Base-by-base conservation (phyloP, 2,888 invertebrate species). In the Belgica antarctica region DNA sequence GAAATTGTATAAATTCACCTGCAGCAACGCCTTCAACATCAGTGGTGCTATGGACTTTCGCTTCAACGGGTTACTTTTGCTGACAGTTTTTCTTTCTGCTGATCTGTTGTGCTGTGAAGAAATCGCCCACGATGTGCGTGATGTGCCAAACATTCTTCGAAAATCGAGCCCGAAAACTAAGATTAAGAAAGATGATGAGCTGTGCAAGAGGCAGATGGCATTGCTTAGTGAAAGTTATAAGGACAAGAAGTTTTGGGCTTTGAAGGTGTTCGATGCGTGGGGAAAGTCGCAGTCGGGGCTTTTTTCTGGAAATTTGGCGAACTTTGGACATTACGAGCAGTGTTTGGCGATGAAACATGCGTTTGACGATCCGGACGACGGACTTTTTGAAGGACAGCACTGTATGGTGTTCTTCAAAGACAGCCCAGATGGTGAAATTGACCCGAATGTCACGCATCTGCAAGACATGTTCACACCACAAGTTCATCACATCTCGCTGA, bases 241-340 rank as follows among this genome's bases (percentile, higher is more conserved):
- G 27, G 15, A 3, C 4, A 7, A 59, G 10, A 15, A 59, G 27
- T 1, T 59, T 59, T 59, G 59, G 59, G 59, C 59, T 1, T 19
- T 59, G 12, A 59, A 59, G 27, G 25, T 25, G 4, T 25, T 27
- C n/a, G 59, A 59, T 25, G 8, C 59, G 5, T 59, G 59, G 59
- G 59, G 59, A 8, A 59, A 25, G 15, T 59, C 59, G 7, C 59
- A 59, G 27, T 24, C 59, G 1, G 59, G 59, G 27, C 10, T 59
- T 1, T 59, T 25, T 27, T 59, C 59, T 1, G 59, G 59, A 3
- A 59, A 59, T 27, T 19, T 19, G 8, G 5, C 27, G 1, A 59
- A 59, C 15, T 59, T 59, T 27, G 59, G 59, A n/a, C 59, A 59
- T 27, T 59, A 27, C 59, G 59, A 59, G n/a, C 59, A 59, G 10